Conservation (phyloP, 1,140 invertebrate species). For the Ceratosolen solmsi region DNA sequence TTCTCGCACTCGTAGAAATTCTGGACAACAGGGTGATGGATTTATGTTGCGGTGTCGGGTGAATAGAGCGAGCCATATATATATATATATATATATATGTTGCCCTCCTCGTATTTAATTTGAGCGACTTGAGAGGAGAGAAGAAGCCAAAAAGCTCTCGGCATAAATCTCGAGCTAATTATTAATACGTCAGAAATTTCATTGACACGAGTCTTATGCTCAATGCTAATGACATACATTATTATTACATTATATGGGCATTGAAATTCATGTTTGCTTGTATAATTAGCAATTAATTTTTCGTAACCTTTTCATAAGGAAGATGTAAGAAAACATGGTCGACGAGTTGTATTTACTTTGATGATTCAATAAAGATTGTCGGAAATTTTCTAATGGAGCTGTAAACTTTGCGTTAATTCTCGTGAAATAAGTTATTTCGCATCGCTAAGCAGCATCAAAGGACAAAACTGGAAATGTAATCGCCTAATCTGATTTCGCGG, state of each 20-base stretch:
- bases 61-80: no score
- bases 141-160: not conserved
- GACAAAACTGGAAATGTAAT: constrained; percentile 38
- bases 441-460: constrained; percentile 32
- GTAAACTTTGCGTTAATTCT: constrained; percentile 39
- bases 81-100: no score
- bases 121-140: not conserved
- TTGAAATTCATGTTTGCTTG: not conserved
- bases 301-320: not conserved
- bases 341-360: constrained; percentile 22
- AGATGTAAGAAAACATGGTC: not conserved
- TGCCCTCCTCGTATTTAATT: not conserved
- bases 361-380: constrained; percentile 25
- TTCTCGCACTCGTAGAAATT: no score
- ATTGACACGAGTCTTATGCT: not conserved
- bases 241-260: not conserved
- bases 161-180: not conserved
- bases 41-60: no score
- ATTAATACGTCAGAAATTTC: not conserved
- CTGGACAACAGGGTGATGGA: no score
- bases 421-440: constrained; percentile 37
- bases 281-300: not conserved
- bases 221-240: not conserved
- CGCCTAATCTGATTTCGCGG: constrained; percentile 41
- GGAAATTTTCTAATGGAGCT: not conserved